Evolutionary conservation across 2,113 vertebrate genomes (phyloP).

Genomic region (Silurus glanis): DNA sequence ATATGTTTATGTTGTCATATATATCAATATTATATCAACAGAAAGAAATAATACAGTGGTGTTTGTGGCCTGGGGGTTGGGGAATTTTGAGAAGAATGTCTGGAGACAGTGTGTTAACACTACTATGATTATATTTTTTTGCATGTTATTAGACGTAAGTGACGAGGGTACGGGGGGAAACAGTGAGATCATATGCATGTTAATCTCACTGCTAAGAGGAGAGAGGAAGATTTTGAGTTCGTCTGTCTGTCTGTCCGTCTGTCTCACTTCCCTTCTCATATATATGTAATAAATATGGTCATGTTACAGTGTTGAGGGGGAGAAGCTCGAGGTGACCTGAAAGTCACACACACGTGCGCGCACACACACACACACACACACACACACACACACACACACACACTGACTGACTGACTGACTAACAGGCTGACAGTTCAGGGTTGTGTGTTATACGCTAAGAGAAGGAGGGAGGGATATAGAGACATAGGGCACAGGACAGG

Average conservation of each 20-base stretch:
- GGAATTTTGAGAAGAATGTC: not conserved
- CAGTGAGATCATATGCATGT: not conserved
- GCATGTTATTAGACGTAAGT: not conserved
- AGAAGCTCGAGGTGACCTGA: conserved; percentile 68
- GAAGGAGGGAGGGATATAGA: conserved; percentile 42
- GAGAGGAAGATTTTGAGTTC: not conserved
- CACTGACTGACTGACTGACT: conserved; percentile 34
- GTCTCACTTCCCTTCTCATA: conserved; percentile 9
- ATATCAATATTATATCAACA: not conserved
- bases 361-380: conserved; percentile 27
- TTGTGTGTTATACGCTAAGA: conserved; percentile 15
- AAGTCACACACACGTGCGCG: conserved; percentile 56
- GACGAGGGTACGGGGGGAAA: not conserved
- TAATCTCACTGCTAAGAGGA: not conserved
- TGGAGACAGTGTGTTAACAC: not conserved
- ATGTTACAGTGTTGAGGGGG: conserved; percentile 14
- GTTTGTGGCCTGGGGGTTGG: not conserved
- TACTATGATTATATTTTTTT: not conserved
- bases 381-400: conserved; percentile 38
- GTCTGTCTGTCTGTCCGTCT: not conserved
- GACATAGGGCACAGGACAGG: conserved; percentile 60
- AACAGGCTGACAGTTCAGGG: conserved; percentile 43
- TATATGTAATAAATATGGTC: conserved; percentile 61
- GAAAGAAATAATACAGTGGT: not conserved
- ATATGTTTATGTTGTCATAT: conserved; percentile 1